Evolutionary conservation across 2,888 invertebrate species (phyloP).

Genomic region (Ypsolopha sequella): DNA sequence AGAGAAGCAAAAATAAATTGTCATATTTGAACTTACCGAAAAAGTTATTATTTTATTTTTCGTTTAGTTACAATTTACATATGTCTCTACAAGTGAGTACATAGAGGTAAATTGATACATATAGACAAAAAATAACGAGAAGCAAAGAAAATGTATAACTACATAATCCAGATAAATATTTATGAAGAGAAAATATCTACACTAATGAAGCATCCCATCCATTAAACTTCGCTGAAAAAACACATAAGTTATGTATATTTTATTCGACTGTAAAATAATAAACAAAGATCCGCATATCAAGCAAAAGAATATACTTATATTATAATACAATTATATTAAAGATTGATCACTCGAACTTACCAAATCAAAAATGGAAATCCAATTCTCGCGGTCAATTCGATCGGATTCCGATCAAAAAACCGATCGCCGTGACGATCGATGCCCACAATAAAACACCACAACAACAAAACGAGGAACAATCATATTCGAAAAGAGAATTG

Average conservation of each 20-base stretch:
- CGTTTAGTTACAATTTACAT: neutral
- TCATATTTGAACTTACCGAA: constrained; percentile 5
- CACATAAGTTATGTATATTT: neutral
- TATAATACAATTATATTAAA: no score
- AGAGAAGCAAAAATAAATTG: constrained; percentile 22
- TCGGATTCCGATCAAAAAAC: constrained; percentile 63
- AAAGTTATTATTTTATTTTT: no score
- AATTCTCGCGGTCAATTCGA: constrained; percentile 66
- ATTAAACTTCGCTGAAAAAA: no score
- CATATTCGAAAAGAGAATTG: constrained; percentile 68
- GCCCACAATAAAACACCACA: constrained; percentile 62
- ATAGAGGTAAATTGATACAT: neutral
- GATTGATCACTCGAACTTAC: constrained; percentile 52
- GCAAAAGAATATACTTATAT: constrained; percentile 22
- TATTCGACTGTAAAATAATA: neutral
- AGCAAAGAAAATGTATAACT: no score
- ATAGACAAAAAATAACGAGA: no score
- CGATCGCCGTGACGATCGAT: constrained; percentile 64
- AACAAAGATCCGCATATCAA: constrained; percentile 10
- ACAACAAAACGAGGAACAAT: constrained; percentile 67
- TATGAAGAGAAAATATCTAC: no score
- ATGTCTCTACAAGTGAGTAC: neutral
- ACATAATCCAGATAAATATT: no score
- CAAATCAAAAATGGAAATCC: constrained; percentile 64
- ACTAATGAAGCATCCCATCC: no score